Conservation (phyloP, 2,888 invertebrate genomes). For the Stenolophus ochropezus region DNA sequence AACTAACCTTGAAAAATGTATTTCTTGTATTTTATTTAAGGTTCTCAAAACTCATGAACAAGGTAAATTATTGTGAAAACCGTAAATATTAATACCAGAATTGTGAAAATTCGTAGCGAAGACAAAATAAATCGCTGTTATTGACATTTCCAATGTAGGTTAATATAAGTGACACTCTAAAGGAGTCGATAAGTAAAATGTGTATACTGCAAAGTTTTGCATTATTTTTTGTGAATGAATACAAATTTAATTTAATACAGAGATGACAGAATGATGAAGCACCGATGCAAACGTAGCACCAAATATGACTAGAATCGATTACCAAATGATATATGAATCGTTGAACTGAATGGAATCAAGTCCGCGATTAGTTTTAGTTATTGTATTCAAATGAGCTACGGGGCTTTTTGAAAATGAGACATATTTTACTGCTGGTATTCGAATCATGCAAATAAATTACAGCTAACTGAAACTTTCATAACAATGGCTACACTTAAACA, state of each 20-base stretch:
- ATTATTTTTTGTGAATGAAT: constrained; percentile 15
- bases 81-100: not conserved
- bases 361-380: constrained; percentile 35
- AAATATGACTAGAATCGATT: constrained; percentile 44
- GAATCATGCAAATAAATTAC: constrained; percentile 10
- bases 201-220: not conserved
- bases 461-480: constrained; percentile 13
- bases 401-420: constrained; percentile 26
- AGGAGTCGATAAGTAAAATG: not conserved
- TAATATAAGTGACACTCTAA: not conserved
- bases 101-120: not conserved
- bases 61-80: too few species aligned
- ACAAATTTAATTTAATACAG: constrained; percentile 20
- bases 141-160: not conserved
- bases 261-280: constrained; percentile 45
- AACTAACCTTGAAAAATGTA: too few species aligned
- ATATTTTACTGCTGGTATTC: constrained; percentile 17
- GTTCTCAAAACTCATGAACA: too few species aligned
- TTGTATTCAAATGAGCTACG: constrained; percentile 42
- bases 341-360: constrained; percentile 10
- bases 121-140: not conserved
- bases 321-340: constrained; percentile 34
- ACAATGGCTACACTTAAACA: constrained; percentile 2
- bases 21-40: too few species aligned
- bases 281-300: constrained; percentile 17